These are phyloP conservation scores for Protaetia brevitarsis DNA, from an alignment of 1,140 invertebrate genomes.

Conservation along the genomic window DNA sequence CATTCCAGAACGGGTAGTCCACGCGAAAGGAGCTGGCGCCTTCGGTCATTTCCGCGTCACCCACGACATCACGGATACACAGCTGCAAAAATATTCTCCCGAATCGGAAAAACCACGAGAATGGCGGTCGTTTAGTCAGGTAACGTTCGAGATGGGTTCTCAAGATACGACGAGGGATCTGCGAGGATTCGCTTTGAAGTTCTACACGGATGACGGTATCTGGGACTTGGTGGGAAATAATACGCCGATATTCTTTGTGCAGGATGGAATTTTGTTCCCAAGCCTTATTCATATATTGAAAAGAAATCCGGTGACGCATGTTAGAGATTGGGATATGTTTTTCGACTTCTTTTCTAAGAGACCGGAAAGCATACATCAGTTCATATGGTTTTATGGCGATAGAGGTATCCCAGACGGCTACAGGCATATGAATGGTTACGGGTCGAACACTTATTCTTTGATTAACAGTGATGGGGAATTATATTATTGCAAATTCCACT, in stretches of 20 bases:
- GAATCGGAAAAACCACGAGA: slow-evolving; percentile 78
- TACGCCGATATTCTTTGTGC: slow-evolving; percentile 71
- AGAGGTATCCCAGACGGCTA: slow-evolving; percentile 85
- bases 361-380: slow-evolving; percentile 79
- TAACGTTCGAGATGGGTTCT: slow-evolving; percentile 82
- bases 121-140: slow-evolving; percentile 82
- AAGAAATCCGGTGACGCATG: slow-evolving; percentile 68
- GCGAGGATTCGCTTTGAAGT: slow-evolving; percentile 72
- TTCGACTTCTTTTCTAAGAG: slow-evolving; percentile 84
- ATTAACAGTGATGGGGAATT: slow-evolving; percentile 60
- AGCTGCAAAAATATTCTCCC: slow-evolving; percentile 76
- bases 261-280: slow-evolving; percentile 68
- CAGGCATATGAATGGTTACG: slow-evolving; percentile 69
- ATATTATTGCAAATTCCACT: slow-evolving; percentile 74
- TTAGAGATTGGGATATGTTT: slow-evolving; percentile 77
- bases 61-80: slow-evolving; percentile 75
- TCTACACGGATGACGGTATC: slow-evolving; percentile 75
- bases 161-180: slow-evolving; percentile 73
- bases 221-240: slow-evolving; percentile 75
- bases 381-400: slow-evolving; percentile 80
- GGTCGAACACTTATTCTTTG: slow-evolving; percentile 71
- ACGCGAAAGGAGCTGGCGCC: slow-evolving; percentile 95
- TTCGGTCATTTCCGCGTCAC: slow-evolving; percentile 96
- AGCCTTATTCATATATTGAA: slow-evolving; percentile 64
- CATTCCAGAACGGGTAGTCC: slow-evolving; percentile 96